Conservation (phyloP, 2,888 invertebrate genomes). For the Tachina lurida region DNA sequence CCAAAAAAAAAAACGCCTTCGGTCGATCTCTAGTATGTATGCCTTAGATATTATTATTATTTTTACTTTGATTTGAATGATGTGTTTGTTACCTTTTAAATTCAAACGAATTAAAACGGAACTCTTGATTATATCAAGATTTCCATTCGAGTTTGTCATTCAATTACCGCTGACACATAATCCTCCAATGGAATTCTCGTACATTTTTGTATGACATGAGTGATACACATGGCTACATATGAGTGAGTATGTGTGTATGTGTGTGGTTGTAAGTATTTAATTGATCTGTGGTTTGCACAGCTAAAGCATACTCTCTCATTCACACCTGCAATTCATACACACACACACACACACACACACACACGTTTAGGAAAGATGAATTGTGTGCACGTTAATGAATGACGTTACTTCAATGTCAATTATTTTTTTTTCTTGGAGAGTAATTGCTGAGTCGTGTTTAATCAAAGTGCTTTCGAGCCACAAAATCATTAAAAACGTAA, state of each 20-base stretch:
- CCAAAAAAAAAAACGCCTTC: too few relatives aligned
- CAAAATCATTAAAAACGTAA: slow-evolving; percentile 62
- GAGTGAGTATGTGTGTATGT: not conserved
- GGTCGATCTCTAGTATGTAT: too few relatives aligned
- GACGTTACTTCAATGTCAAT: slow-evolving; percentile 59
- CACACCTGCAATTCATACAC: slow-evolving; percentile 5
- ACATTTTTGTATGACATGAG: not conserved
- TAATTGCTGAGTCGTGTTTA: slow-evolving; percentile 61
- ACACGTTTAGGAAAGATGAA: slow-evolving; percentile 14
- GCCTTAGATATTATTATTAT: not conserved
- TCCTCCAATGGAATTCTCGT: not conserved
- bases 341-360: too few relatives aligned
- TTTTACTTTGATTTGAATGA: slow-evolving; percentile 22
- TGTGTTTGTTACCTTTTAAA: slow-evolving; percentile 1
- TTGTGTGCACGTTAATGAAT: slow-evolving; percentile 49
- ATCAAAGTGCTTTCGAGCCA: slow-evolving; percentile 40
- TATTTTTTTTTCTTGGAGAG: slow-evolving; percentile 38
- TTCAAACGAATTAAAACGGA: slow-evolving; percentile 28
- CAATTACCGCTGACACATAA: slow-evolving; percentile 33
- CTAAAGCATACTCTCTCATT: slow-evolving; percentile 29
- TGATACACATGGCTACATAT: not conserved
- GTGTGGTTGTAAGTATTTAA: slow-evolving; percentile 30
- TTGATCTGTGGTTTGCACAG: slow-evolving; percentile 66
- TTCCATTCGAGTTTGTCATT: slow-evolving; percentile 41
- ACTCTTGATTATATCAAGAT: slow-evolving; percentile 31